phyloP scores from a whole-genome alignment of 1,140 invertebrate genomes.

The Pseudachorutes palmiensis region DNA sequence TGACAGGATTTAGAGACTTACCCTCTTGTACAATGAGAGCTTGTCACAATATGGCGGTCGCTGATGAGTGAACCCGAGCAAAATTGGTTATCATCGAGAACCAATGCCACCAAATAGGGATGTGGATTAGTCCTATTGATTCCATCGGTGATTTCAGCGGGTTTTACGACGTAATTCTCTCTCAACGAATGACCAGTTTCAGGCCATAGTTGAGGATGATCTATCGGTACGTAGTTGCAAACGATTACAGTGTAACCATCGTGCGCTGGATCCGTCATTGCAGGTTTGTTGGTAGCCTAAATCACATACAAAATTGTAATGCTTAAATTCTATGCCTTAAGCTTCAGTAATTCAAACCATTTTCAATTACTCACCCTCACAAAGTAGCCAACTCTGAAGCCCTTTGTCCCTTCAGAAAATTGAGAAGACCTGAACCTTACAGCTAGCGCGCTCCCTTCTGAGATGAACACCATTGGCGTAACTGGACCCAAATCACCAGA shows the following conservation, averaged over 20 bases:
- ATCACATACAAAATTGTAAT: too few relatives aligned
- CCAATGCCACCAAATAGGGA: background rate
- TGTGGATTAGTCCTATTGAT: background rate
- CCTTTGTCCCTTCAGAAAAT: background rate
- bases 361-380: background rate
- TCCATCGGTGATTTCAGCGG: background rate
- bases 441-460: background rate
- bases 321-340: too few relatives aligned
- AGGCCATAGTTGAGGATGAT: background rate
- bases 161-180: too few relatives aligned
- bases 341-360: too few relatives aligned
- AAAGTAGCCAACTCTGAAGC: slow-evolving; percentile 10
- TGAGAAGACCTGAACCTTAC: slow-evolving; percentile 7
- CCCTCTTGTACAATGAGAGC: background rate
- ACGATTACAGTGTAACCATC: slow-evolving; percentile 3
- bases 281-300: slow-evolving; percentile 1
- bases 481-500: slow-evolving; percentile 15
- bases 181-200: background rate
- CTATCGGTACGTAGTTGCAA: background rate
- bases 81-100: slow-evolving; percentile 8
- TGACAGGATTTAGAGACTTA: background rate
- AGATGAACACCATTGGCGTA: slow-evolving; percentile 11
- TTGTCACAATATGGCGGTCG: background rate
- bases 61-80: slow-evolving; percentile 7
- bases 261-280: background rate